Evolutionary conservation across 35 echinoderm and acorn worm species (phyloP).

Genomic region (Ophiothrix spiculata): DNA sequence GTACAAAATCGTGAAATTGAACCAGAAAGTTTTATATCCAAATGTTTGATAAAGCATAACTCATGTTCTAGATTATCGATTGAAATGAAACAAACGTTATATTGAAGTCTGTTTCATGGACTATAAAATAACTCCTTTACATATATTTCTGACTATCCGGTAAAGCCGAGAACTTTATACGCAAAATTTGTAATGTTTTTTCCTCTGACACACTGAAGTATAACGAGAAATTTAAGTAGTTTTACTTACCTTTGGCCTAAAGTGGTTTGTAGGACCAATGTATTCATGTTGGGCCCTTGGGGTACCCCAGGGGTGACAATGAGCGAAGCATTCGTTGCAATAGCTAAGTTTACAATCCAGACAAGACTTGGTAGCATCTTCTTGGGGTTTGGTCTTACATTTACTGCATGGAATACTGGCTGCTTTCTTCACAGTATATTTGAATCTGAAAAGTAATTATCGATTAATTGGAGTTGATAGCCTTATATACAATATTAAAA

Average conservation of each 20-base stretch:
- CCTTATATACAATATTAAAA: not conserved
- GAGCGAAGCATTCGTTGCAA: slow-evolving; percentile 89
- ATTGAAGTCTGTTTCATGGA: too few relatives aligned
- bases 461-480: slow-evolving; percentile 20
- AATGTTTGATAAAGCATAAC: too few relatives aligned
- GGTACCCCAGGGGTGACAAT: slow-evolving; percentile 83
- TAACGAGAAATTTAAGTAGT: too few relatives aligned
- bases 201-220: too few relatives aligned
- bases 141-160: too few relatives aligned
- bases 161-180: too few relatives aligned
- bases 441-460: slow-evolving; percentile 59
- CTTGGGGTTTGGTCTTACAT: slow-evolving; percentile 59
- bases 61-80: too few relatives aligned
- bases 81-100: too few relatives aligned
- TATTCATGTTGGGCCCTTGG: slow-evolving; percentile 75
- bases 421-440: slow-evolving; percentile 74
- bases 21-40: too few relatives aligned
- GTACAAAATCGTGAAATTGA: too few relatives aligned
- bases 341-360: slow-evolving; percentile 81
- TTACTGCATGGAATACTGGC: slow-evolving; percentile 73
- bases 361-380: slow-evolving; percentile 86
- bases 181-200: too few relatives aligned
- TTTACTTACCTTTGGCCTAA: slow-evolving; percentile 88
- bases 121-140: too few relatives aligned
- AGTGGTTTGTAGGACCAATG: slow-evolving; percentile 72